A percentile compares a stretch with the other conserved stretches of the same genome.
These are phyloP conservation scores for Tachyglossus aculeatus DNA, from an alignment of 2,797 vertebrate species.

Conservation along the genomic window DNA sequence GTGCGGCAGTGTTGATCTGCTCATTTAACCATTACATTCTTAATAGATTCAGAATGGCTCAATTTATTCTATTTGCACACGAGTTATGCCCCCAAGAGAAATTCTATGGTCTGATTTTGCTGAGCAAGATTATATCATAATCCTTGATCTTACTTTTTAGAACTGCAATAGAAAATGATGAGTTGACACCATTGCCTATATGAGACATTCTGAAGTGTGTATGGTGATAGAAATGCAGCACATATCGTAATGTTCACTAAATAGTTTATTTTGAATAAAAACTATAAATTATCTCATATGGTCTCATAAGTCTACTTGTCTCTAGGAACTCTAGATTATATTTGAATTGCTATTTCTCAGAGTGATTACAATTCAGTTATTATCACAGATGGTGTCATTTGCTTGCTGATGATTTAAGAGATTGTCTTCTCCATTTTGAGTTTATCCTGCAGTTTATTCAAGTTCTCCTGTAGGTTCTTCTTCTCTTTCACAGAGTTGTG, in stretches of 20 bases:
- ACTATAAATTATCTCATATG: conserved; percentile 17
- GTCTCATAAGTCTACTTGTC: conserved; percentile 25
- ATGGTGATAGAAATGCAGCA: background rate
- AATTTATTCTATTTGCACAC: too few species aligned
- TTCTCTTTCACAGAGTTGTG: background rate
- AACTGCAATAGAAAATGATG: background rate
- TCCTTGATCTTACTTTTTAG: background rate
- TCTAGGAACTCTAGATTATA: conserved; percentile 1
- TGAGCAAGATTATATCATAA: background rate
- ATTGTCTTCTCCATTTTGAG: conserved; percentile 18
- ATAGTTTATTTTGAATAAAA: conserved; percentile 30
- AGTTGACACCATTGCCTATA: background rate
- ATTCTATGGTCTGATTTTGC: too few species aligned
- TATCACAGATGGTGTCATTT: conserved; percentile 40
- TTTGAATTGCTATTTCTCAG: too few species aligned
- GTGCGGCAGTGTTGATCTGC: too few species aligned
- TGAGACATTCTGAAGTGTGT: background rate
- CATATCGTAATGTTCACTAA: conserved; percentile 6
- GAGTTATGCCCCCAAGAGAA: too few species aligned
- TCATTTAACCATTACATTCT: too few species aligned
- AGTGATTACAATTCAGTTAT: too few species aligned
- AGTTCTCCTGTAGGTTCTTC: background rate
- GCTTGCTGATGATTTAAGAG: conserved; percentile 32
- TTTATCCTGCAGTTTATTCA: conserved; percentile 2
- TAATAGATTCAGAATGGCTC: too few species aligned